Percentiles rank a stretch among this genome's conserved stretches.
Conservation (phyloP, 2,113 vertebrate genomes). For the Sylvilagus bachmani region DNA sequence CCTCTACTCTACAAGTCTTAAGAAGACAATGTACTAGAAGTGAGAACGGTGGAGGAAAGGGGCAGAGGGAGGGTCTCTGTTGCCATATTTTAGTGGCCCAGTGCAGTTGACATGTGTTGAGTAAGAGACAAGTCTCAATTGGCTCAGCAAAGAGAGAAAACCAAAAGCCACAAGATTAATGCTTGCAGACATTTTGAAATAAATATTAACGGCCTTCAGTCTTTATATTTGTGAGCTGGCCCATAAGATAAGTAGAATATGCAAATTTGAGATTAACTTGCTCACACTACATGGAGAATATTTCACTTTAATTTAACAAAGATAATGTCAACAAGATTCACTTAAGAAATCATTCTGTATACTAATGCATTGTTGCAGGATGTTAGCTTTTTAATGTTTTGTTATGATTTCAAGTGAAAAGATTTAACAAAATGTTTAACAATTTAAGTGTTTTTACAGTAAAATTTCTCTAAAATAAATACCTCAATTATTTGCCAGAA, state of each 20-base stretch:
- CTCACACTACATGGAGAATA: background rate
- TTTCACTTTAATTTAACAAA: slow-evolving; percentile 42
- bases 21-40: background rate
- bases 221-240: background rate
- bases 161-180: background rate
- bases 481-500: slow-evolving; percentile 43
- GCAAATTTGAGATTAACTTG: slow-evolving; percentile 26
- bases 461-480: slow-evolving; percentile 42
- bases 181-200: slow-evolving; percentile 5
- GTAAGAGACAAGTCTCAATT: background rate
- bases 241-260: slow-evolving; percentile 35
- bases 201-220: background rate
- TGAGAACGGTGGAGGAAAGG: background rate
- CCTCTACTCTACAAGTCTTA: background rate
- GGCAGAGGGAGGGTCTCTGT: background rate
- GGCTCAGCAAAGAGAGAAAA: background rate
- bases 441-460: slow-evolving; percentile 39
- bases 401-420: slow-evolving; percentile 23
- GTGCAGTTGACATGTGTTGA: background rate
- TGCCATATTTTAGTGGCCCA: background rate
- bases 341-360: background rate
- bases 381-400: slow-evolving; percentile 39
- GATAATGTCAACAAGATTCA: slow-evolving; percentile 11
- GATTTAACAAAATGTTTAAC: slow-evolving; percentile 58
- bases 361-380: background rate